These are phyloP conservation scores for Chrosomus eos DNA, from an alignment of 2,797 vertebrate genomes.

Conservation along the genomic window DNA sequence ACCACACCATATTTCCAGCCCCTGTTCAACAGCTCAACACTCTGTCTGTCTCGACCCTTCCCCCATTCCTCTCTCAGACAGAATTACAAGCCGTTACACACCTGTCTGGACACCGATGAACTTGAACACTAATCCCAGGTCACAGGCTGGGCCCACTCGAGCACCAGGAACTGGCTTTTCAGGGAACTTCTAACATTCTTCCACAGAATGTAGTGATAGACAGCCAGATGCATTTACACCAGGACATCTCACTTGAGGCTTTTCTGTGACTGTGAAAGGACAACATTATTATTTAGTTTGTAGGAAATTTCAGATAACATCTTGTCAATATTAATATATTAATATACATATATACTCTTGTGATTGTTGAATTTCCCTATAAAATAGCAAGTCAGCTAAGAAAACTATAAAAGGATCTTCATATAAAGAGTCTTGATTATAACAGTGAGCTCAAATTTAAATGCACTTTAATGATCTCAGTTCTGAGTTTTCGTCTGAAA, in stretches of 20 bases:
- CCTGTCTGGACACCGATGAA: slow-evolving; percentile 62
- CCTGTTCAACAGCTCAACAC: slow-evolving; percentile 24
- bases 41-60: slow-evolving; percentile 20
- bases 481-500: slow-evolving; percentile 59
- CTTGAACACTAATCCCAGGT: slow-evolving; percentile 59
- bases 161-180: slow-evolving; percentile 47
- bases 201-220: slow-evolving; percentile 35
- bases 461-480: slow-evolving; percentile 59
- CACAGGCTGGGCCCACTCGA: slow-evolving; percentile 42
- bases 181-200: slow-evolving; percentile 56
- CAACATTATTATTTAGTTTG: background rate
- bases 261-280: slow-evolving; percentile 2
- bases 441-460: slow-evolving; percentile 30
- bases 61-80: slow-evolving; percentile 40
- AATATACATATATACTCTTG: background rate
- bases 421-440: slow-evolving; percentile 21
- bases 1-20: slow-evolving; percentile 12
- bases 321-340: background rate
- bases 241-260: background rate
- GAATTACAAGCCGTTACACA: slow-evolving; percentile 58
- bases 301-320: background rate
- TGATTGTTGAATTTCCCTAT: background rate
- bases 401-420: slow-evolving; percentile 10
- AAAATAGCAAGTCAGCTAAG: background rate
- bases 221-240: slow-evolving; percentile 26